phyloP scores from a whole-genome alignment of 2,797 vertebrate species.

The Rhinichthys osculus region DNA sequence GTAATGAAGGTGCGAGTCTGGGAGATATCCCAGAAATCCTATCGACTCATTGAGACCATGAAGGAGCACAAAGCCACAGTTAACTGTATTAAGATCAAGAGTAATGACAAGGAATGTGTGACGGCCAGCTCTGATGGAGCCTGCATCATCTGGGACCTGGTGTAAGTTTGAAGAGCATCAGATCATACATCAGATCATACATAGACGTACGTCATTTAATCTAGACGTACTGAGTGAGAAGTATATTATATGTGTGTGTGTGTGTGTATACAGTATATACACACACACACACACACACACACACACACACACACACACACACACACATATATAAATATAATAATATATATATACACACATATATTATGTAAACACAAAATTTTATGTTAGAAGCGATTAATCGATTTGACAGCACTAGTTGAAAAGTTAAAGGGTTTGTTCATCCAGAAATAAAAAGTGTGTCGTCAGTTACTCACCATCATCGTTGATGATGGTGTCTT shows the following conservation, averaged over 20 bases:
- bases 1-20: constrained; percentile 83
- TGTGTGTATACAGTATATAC: no score
- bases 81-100: constrained; percentile 85
- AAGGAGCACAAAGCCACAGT: constrained; percentile 84
- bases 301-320: no score
- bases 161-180: constrained; percentile 76
- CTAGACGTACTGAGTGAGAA: not conserved
- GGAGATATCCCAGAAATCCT: constrained; percentile 76
- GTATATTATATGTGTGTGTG: no score
- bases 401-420: no score
- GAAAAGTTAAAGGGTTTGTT: no score
- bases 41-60: constrained; percentile 79
- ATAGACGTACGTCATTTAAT: not conserved
- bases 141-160: constrained; percentile 92
- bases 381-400: no score
- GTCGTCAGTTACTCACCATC: no score
- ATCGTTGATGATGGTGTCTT: not conserved
- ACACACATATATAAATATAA: no score
- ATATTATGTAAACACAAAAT: no score
- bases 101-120: constrained; percentile 84
- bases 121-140: constrained; percentile 86
- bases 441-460: no score
- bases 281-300: no score
- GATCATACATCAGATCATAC: not conserved
- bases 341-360: no score